Evolutionary conservation across 2,888 invertebrate genomes (phyloP).

Genomic region (Machimus rusticus): DNA sequence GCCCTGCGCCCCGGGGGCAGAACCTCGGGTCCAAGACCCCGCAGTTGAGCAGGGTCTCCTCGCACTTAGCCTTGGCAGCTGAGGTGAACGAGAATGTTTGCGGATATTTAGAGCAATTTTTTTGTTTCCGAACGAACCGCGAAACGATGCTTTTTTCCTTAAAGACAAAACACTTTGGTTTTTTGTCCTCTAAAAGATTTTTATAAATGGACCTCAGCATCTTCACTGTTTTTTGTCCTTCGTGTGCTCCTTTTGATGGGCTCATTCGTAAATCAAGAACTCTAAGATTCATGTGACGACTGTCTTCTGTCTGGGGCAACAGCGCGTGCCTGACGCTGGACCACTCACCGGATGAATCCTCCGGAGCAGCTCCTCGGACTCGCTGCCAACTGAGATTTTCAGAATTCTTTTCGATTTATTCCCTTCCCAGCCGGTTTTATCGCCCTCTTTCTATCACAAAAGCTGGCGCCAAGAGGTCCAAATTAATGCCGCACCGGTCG

Average conservation of each 20-base stretch:
- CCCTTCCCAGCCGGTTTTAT: not conserved
- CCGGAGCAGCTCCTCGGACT: not conserved
- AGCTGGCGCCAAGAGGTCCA: slow-evolving; percentile 5
- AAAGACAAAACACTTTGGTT: not conserved
- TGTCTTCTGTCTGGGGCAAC: not conserved
- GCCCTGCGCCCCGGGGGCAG: not conserved
- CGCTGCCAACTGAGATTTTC: not conserved
- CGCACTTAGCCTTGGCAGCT: not conserved
- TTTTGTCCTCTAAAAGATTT: not conserved
- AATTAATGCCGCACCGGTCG: not conserved
- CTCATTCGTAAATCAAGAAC: not conserved
- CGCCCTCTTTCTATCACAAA: not conserved
- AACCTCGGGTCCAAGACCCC: not conserved
- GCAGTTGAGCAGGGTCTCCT: not conserved
- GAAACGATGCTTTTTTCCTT: not conserved
- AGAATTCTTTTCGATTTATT: not conserved
- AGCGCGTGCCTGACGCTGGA: slow-evolving; percentile 22
- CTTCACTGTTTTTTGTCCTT: not conserved
- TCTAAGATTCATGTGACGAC: not conserved
- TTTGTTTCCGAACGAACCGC: not conserved
- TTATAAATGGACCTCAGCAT: not conserved
- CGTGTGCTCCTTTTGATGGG: not conserved
- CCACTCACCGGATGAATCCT: not conserved
- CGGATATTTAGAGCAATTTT: slow-evolving; percentile 16
- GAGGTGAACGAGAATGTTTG: not conserved